phyloP scores from a whole-genome alignment of 2,797 vertebrate species.

The Xiphophorus birchmanni region DNA sequence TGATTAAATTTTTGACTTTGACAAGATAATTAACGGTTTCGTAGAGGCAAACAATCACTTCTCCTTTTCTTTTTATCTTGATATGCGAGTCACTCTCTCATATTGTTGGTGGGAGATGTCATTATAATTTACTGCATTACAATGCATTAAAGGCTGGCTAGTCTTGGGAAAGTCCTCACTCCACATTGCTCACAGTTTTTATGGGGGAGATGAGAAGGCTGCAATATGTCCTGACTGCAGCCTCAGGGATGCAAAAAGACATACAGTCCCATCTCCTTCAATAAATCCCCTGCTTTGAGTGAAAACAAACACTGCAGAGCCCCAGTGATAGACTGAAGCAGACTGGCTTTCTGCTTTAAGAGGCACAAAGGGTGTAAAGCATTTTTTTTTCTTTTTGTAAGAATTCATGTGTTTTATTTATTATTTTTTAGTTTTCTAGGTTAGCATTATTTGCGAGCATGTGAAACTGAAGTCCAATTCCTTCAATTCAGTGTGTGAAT shows the following conservation, averaged over 20 bases:
- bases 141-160: constrained; percentile 70
- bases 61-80: constrained; percentile 50
- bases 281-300: constrained; percentile 52
- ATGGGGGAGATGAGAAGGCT: constrained; percentile 64
- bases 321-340: constrained; percentile 31
- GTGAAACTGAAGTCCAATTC: not conserved
- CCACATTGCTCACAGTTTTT: constrained; percentile 70
- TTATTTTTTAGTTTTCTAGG: not conserved
- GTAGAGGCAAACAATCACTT: constrained; percentile 81
- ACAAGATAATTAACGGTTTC: constrained; percentile 84
- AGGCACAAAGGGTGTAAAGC: constrained; percentile 8
- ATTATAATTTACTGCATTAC: constrained; percentile 80
- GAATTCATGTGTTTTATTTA: constrained; percentile 6
- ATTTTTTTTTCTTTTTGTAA: not conserved
- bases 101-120: constrained; percentile 75
- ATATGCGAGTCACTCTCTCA: constrained; percentile 50
- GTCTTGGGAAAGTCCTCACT: constrained; percentile 67
- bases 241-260: constrained; percentile 54
- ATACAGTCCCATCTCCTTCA: constrained; percentile 51
- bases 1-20: constrained; percentile 85
- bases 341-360: constrained; percentile 32
- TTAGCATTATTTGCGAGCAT: not conserved
- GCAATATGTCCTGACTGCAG: constrained; percentile 66
- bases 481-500: not conserved
- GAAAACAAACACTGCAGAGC: constrained; percentile 57